Base-by-base conservation (phyloP, 2,888 invertebrate genomes). In the Troilus luridus region DNA sequence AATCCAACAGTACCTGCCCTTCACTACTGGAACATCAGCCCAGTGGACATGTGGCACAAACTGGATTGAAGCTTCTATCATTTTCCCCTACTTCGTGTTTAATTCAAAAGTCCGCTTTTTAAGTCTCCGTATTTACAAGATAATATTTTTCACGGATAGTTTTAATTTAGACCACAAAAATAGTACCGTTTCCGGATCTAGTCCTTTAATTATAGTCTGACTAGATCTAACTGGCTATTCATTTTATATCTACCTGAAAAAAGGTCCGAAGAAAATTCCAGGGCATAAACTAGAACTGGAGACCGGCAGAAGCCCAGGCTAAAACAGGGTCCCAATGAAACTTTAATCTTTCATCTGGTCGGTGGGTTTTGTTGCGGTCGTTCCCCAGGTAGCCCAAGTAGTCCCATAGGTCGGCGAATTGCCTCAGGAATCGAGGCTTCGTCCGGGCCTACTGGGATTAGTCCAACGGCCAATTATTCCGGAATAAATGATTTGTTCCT, bases 281-380 rank as follows among this genome's bases (percentile, higher is more conserved):
- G 72, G 41, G 17, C 72, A 77, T 77, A 77, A 77, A 77, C 27
- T 77, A 19, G 27, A 8, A 77, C 72, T 77, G 8, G 8, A 9
- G 41, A 41, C 27, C 19, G 12, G 72, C 27, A 77, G 7, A 41
- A 41, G 72, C 72, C 8, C 41, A 8, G 41, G 72, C 27, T 77
- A 77, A 27, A 77, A 77, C 19, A 77, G 72, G 72, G 72, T 77
- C 72, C 17, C 72, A 77, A 77, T 77, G 72, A 77, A 77, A 77
- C 17, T 77, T 77, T 77, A 77, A 77, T 77, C 72, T 77, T 77
- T 77, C 72, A 77, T 77, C 72, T 77, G 72, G 27, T 17, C 9
- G 14, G 27, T 41, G 72, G 72, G 72, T 77, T 77, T 77, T 77
- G 72, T 27, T 77, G 72, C 72, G 72, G 72, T 41, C 27, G 72